Conservation (phyloP, 2,888 invertebrate species). For the Drosophila paranaensis region DNA sequence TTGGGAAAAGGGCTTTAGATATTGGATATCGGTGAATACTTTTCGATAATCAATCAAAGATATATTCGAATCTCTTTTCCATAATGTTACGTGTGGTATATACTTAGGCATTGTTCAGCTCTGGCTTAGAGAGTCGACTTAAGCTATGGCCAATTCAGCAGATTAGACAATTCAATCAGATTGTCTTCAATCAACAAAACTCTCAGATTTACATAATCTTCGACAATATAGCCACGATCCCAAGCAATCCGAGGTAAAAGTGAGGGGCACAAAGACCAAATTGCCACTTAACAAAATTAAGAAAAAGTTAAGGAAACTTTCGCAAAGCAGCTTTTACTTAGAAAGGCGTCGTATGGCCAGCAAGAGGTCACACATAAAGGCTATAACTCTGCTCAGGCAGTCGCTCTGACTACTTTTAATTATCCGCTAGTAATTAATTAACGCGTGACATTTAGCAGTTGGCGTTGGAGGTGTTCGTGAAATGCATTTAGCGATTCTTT, state of each 20-base stretch:
- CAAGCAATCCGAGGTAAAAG: conserved; percentile 24
- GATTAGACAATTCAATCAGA: conserved; percentile 1
- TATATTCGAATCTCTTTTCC: neutral
- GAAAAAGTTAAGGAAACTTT: conserved; percentile 19
- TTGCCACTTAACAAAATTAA: conserved; percentile 15
- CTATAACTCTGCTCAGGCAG: neutral
- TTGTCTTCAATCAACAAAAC: conserved; percentile 1
- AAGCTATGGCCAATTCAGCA: neutral
- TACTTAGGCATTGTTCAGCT: neutral
- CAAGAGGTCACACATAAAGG: conserved; percentile 1
- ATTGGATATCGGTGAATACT: neutral
- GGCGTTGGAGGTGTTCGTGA: conserved; percentile 55
- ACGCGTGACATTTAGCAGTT: conserved; percentile 68
- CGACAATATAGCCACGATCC: conserved; percentile 1
- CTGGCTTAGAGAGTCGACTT: too few species aligned
- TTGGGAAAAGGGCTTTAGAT: neutral
- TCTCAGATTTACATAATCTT: conserved; percentile 13
- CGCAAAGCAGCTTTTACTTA: conserved; percentile 39
- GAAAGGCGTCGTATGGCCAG: conserved; percentile 30
- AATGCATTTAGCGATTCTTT: conserved; percentile 77
- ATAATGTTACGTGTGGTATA: neutral
- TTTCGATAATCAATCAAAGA: neutral
- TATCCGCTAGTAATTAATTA: conserved; percentile 66
- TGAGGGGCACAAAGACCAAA: conserved; percentile 18
- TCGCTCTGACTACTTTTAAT: conserved; percentile 22